Base-by-base conservation (phyloP, 2,888 invertebrate species). In the Dyspetes luteomarginatus region DNA sequence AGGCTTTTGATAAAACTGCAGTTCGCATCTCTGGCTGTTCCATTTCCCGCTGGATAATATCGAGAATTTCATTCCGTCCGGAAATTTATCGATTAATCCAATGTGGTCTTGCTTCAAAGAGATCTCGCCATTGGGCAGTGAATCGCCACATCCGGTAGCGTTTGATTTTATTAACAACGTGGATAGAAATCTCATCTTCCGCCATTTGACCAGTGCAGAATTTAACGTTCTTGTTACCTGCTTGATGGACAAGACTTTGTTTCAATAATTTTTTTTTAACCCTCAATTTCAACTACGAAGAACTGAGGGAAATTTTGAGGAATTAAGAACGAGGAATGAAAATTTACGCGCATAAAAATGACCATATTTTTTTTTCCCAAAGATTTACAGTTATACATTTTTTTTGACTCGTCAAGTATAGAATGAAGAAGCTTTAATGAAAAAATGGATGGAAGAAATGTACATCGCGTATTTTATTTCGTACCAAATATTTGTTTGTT, bases 201-300 rank as follows among this genome's bases (percentile, higher is more conserved):
- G 19, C 24, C 60, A 55, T 76, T 12, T 9, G n/a, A 9, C n/a
- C 50, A 30, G 30, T 12, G 36, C 5, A 22, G 43, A 55, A 30
- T 41, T 52, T 62, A 72, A 52, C 1, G 48, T 78, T 52, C 72
- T 41, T 30, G 67, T 36, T 19, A 68, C 65, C 72, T 78, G 58
- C 12, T 60, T 58, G 36, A 0, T 48, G 30, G 22, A 48, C 12
- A 45, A 12, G 60, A 71, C 15, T 58, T 48, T 48, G n/a, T 43
- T 1, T 36, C 2, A 2, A 0, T 36, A 3, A 0, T 36, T 36
- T 12, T 36, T 36, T 36, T n/a, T n/a, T n/a, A n/a, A n/a, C n/a
- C n/a, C n/a, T n/a, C n/a, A n/a, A n/a, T n/a, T n/a, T n/a, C n/a
- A n/a, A n/a, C n/a, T n/a, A n/a, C n/a, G n/a, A n/a, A n/a, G n/a